These are phyloP conservation scores for Cheilinus undulatus DNA, from an alignment of 2,113 vertebrate species.

Conservation along the genomic window DNA sequence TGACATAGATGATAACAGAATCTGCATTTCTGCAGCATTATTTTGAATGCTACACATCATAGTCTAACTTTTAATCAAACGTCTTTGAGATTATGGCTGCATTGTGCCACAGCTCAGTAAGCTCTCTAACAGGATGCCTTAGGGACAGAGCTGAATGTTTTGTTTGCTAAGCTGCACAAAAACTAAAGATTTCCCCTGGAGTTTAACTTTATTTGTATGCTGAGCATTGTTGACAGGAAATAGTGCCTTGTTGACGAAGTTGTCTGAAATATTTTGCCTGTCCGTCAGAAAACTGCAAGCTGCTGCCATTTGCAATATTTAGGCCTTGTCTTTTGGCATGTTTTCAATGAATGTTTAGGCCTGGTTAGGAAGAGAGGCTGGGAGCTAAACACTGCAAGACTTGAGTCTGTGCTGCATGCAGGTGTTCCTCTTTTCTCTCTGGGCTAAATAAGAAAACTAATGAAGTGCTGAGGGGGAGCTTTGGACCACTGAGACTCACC, in stretches of 20 bases:
- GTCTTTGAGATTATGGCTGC: neutral
- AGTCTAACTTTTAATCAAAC: no score
- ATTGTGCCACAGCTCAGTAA: neutral
- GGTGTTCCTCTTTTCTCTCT: slow-evolving; percentile 37
- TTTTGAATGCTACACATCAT: no score
- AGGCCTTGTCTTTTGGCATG: slow-evolving; percentile 4
- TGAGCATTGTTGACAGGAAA: slow-evolving; percentile 15
- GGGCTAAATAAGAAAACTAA: slow-evolving; percentile 42
- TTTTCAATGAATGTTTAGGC: slow-evolving; percentile 6
- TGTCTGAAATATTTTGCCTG: slow-evolving; percentile 24
- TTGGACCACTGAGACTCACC: slow-evolving; percentile 36
- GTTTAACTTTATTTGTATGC: slow-evolving; percentile 6
- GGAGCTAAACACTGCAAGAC: slow-evolving; percentile 18
- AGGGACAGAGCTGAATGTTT: neutral
- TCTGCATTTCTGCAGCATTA: no score
- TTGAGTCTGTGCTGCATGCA: slow-evolving; percentile 34
- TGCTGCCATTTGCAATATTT: slow-evolving; percentile 15
- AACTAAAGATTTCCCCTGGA: slow-evolving; percentile 37
- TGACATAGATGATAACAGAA: no score
- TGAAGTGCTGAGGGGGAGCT: slow-evolving; percentile 55
- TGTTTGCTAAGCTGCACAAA: slow-evolving; percentile 15
- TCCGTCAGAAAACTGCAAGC: slow-evolving; percentile 26
- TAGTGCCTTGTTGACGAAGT: slow-evolving; percentile 8
- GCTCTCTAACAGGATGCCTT: neutral
- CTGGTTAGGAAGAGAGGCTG: slow-evolving; percentile 1